A percentile compares a stretch with the other conserved stretches of the same genome.
These are phyloP conservation scores for Acrocephalus arundinaceus DNA, from an alignment of 2,113 vertebrate species.

Conservation along the genomic window DNA sequence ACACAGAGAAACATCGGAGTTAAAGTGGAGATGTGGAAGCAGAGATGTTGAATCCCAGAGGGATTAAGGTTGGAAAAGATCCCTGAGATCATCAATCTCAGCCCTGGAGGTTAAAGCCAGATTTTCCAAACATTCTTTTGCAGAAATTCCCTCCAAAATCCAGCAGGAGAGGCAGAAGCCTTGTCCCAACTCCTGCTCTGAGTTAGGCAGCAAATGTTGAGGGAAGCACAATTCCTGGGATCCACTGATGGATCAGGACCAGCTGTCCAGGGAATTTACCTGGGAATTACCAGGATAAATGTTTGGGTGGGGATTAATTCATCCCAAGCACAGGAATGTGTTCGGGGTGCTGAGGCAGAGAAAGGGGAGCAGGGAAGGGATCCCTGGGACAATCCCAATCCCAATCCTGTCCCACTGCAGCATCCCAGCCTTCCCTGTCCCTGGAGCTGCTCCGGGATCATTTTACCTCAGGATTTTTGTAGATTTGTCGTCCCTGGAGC, in stretches of 20 bases:
- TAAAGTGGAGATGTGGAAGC: neutral
- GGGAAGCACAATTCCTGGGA: neutral
- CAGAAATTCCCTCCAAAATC: neutral
- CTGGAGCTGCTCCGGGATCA: too few species aligned
- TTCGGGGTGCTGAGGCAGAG: rapidly evolving
- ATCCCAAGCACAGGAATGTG: rapidly evolving
- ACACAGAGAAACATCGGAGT: rapidly evolving
- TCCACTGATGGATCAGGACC: neutral
- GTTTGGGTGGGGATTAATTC: neutral
- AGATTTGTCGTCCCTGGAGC: too few species aligned
- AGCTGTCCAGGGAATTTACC: neutral
- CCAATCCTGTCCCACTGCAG: neutral
- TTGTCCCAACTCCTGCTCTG: neutral
- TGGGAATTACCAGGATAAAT: neutral
- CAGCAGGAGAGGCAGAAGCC: neutral
- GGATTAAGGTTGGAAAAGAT: neutral
- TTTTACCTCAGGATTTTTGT: too few species aligned
- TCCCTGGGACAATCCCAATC: rapidly evolving
- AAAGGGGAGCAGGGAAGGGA: neutral
- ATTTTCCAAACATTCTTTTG: neutral
- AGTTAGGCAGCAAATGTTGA: too few species aligned
- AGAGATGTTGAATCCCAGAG: neutral
- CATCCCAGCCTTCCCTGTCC: neutral
- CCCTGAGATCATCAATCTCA: neutral
- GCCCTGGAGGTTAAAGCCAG: neutral